Percentiles rank a stretch among this genome's conserved stretches.
Conservation (phyloP, 1,140 invertebrate genomes). For the Drosophila mojavensis region DNA sequence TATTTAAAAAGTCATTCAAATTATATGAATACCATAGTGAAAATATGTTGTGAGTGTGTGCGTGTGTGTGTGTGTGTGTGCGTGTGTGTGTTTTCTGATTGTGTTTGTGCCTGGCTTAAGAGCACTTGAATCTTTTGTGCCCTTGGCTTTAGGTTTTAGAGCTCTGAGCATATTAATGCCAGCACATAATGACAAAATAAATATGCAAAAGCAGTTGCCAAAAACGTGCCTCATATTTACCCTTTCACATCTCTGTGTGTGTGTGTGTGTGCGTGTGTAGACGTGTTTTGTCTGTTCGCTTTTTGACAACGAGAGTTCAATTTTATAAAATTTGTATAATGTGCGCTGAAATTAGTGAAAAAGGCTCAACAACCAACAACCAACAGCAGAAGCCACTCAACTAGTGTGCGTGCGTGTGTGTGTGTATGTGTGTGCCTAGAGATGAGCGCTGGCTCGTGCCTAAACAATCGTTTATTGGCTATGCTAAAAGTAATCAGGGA, state of each 20-base stretch:
- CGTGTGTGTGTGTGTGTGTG: slow-evolving; percentile 10
- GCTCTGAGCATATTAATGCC: slow-evolving; percentile 76
- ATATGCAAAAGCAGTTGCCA: slow-evolving; percentile 83
- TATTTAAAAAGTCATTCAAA: slow-evolving; percentile 84
- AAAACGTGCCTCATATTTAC: slow-evolving; percentile 70
- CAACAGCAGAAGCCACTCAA: slow-evolving; percentile 50
- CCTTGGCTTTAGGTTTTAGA: slow-evolving; percentile 9
- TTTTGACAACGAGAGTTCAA: slow-evolving; percentile 52
- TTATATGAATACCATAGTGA: slow-evolving; percentile 73
- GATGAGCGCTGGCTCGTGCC: slow-evolving; percentile 8
- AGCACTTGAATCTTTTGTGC: slow-evolving; percentile 26
- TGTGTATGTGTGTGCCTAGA: slow-evolving; percentile 12
- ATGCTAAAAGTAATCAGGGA: too few species aligned
- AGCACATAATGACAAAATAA: slow-evolving; percentile 84
- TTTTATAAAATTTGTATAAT: slow-evolving; percentile 60
- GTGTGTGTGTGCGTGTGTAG: slow-evolving; percentile 21
- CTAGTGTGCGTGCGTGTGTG: slow-evolving; percentile 29
- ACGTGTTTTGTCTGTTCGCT: slow-evolving; percentile 20
- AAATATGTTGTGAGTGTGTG: slow-evolving; percentile 18
- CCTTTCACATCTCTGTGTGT: slow-evolving; percentile 47
- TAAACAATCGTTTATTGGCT: background rate
- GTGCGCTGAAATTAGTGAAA: slow-evolving; percentile 62
- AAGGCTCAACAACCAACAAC: slow-evolving; percentile 36
- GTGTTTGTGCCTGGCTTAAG: slow-evolving; percentile 41
- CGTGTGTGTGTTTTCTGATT: slow-evolving; percentile 15